phyloP scores from a whole-genome alignment of 2,797 vertebrate genomes.

The Phylloscopus collybita region DNA sequence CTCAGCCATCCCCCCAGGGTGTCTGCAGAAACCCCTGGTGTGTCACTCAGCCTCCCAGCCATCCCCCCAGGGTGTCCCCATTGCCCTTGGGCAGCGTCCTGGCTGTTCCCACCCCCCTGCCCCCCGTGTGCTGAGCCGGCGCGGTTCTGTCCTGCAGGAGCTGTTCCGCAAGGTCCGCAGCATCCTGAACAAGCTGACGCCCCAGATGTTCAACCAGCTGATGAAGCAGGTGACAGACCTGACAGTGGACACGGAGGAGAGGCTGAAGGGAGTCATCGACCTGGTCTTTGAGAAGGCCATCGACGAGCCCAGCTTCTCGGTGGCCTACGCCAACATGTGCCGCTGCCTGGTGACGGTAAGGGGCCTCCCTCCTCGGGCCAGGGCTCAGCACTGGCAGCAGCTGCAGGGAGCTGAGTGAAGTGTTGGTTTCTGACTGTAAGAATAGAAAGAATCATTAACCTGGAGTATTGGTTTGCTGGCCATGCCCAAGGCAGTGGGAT shows the following conservation, averaged over 20 bases:
- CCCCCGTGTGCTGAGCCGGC: too few species aligned
- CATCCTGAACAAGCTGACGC: conserved; percentile 97
- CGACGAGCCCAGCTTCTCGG: conserved; percentile 95
- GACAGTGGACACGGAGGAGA: conserved; percentile 95
- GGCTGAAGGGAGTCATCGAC: conserved; percentile 97
- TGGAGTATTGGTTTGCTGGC: background rate
- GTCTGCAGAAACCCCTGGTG: background rate
- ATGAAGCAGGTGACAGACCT: conserved; percentile 98
- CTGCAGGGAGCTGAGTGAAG: background rate
- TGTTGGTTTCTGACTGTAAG: accelerated
- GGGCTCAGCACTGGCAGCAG: too few species aligned
- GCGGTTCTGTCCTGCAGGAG: conserved; percentile 73
- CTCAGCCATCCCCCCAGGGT: background rate
- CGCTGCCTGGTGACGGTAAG: conserved; percentile 93
- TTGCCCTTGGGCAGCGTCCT: background rate
- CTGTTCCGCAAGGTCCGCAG: conserved; percentile 96
- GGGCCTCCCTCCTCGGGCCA: background rate
- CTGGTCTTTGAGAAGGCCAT: conserved; percentile 98
- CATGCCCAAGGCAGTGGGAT: background rate
- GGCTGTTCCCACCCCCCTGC: background rate
- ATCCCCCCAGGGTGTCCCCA: background rate
- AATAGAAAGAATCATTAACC: accelerated
- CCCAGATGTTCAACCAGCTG: conserved; percentile 97
- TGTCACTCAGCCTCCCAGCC: background rate
- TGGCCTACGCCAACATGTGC: conserved; percentile 98